phyloP scores from a whole-genome alignment of 2,888 invertebrate species.

The Rhorus exstirpatorius region DNA sequence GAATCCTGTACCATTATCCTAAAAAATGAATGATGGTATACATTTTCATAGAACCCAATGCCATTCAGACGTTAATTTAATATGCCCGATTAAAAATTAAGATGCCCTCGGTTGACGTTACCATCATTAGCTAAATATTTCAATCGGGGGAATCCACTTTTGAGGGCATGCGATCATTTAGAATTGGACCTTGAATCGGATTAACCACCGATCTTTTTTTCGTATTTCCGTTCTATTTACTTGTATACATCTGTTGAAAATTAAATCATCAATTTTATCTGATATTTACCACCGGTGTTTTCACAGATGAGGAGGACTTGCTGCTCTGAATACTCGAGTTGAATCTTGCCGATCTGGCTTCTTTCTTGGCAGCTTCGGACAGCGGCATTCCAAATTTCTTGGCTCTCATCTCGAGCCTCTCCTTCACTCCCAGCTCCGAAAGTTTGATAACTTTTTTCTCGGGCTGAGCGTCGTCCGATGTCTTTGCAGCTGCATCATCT shows the following conservation, averaged over 20 bases:
- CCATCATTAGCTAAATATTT: too few species aligned
- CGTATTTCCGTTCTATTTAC: too few species aligned
- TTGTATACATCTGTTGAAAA: not conserved
- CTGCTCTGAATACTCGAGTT: constrained; percentile 83
- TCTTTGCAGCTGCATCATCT: constrained; percentile 72
- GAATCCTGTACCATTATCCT: too few species aligned
- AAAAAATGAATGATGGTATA: too few species aligned
- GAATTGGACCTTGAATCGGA: too few species aligned
- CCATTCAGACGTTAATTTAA: too few species aligned
- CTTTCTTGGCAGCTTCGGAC: constrained; percentile 89
- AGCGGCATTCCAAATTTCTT: constrained; percentile 92
- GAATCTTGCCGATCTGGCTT: constrained; percentile 91
- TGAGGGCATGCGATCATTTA: too few species aligned
- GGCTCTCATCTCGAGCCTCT: constrained; percentile 92
- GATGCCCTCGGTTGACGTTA: too few species aligned
- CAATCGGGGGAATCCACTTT: too few species aligned
- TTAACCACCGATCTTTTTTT: too few species aligned
- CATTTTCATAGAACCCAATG: too few species aligned
- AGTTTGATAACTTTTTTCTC: constrained; percentile 88
- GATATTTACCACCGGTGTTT: constrained; percentile 82
- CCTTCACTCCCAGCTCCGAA: constrained; percentile 88
- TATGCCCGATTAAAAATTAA: too few species aligned
- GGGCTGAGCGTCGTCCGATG: constrained; percentile 69
- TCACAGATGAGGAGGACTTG: constrained; percentile 82
- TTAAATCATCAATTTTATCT: not conserved